Evolutionary conservation across 2,888 invertebrate species (phyloP), one percentile per base, ranked within the genome.

Genomic region (Spisula solida): DNA sequence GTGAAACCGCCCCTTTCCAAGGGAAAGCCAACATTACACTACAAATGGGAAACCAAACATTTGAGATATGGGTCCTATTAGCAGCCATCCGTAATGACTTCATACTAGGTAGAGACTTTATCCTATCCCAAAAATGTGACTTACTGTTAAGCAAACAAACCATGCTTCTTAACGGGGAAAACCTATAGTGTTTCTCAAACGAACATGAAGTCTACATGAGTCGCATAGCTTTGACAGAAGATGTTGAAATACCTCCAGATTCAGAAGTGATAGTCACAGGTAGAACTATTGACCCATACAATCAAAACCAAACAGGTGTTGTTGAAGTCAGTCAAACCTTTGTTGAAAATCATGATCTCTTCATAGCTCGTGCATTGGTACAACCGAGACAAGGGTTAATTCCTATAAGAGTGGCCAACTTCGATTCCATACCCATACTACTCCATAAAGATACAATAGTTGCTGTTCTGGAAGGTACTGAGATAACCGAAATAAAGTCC

Each of bases 331-430:
- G n/a, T n/a, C 51, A 81, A 20, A 0, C 29, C 31, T 10, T 51
- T 25, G 79, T 79, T 10, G 86, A 86, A 25, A 88, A 85, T 41
- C 75, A 70, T 25, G 51, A 82, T 10, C 20, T 88, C 8, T 14
- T 82, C 12, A 60, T 88, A 34, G 85, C 86, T 10, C 85, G 81
- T 31, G 66, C 83, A 8, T 80, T 90, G 25, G 79, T 86, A 31
- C 41, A 86, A 41, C 79, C 82, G 31, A 29, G 25, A 5, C 82
- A 78, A 16, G 90, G 85, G 1, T 10, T n/a, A 20, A 47, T 90
- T 20, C 88, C 90, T 55, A 18, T 90, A 12, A 31, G 81, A 78
- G 70, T 88, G 14, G 89, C 66, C 18, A 89, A 89, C 34, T 60
- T 86, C 25, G 31, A 41, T n/a, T 18, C 20, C 55, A 29, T 70